Base-by-base conservation (phyloP, 1,140 invertebrate genomes). In the Homalodisca vitripennis region DNA sequence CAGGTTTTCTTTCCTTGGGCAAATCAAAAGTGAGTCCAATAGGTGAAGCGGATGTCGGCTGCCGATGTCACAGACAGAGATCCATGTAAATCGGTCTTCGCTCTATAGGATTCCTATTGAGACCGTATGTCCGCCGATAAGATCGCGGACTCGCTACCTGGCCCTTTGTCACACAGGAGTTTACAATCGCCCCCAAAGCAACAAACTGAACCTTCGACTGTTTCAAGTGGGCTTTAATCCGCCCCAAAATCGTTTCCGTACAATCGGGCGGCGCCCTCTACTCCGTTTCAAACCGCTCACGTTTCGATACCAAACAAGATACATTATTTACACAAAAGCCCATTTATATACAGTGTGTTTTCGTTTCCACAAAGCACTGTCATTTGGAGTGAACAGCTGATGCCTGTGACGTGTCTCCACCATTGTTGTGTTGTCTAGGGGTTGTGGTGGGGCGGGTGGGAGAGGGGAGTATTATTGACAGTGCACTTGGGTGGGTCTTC, bases 231-330 rank as follows among this genome's bases (percentile, higher is more conserved):
- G 55, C 14, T 26, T 26, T 60, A 60, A 60, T 60, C 55, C 55
- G 24, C 14, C 10, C 55, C 55, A 29, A 51, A 27, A 26, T 26
- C 24, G 55, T 41, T 41, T 41, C 34, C 6, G 34, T n/a, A n/a
- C n/a, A n/a, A n/a, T n/a, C n/a, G n/a, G n/a, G n/a, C n/a, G n/a
- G 17, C 6, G 34, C 34, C 34, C 34, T 17, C 17, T 17, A 17
- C 26, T 24, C 24, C 55, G n/a, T 22, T 41, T 51, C 48, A 51
- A 20, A 51, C 48, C 48, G 55, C 55, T 60, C 55, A 60, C 55
- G 55, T 60, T 60, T 60, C 55, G 55, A 60, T 60, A 60, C 55
- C 55, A 60, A 60, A 60, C 55, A 60, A 60, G 55, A 60, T 60
- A 60, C 55, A 60, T 60, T 60, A 60, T 60, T 60, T 26, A 60